Evolutionary conservation across 2,113 vertebrate genomes (phyloP).

Genomic region (Donacobius atricapilla): DNA sequence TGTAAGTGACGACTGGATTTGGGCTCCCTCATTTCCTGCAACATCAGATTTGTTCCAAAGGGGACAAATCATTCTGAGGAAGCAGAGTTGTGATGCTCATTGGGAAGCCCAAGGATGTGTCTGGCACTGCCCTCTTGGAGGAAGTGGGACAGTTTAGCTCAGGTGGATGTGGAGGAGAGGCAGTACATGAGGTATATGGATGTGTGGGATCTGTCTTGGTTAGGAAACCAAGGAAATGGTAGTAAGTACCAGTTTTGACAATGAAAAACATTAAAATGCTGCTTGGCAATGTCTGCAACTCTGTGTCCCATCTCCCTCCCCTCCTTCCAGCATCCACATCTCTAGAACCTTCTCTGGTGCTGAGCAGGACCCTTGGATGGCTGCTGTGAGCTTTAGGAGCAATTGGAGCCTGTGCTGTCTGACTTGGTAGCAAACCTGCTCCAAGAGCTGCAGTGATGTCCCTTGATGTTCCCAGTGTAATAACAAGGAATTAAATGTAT

Average conservation of each 20-base stretch:
- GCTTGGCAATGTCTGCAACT: background rate
- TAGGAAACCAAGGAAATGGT: background rate
- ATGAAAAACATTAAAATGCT: background rate
- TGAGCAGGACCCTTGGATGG: background rate
- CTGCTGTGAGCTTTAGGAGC: background rate
- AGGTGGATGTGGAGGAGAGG: background rate
- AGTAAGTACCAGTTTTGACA: background rate
- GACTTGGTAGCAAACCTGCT: background rate
- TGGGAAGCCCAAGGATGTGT: background rate
- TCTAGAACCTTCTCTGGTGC: background rate
- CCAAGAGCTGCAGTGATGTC: background rate
- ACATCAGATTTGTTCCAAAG: background rate
- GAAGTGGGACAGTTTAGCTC: background rate
- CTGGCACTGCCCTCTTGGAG: background rate
- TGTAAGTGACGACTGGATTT: background rate
- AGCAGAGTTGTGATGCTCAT: background rate
- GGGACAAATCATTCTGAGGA: background rate
- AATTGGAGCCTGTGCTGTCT: fast-evolving
- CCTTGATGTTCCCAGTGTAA: background rate
- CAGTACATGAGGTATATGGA: background rate
- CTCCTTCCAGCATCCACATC: background rate
- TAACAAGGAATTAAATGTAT: background rate
- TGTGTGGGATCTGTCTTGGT: background rate
- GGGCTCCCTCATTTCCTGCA: background rate
- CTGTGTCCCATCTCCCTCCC: background rate